Percentiles rank a stretch among this genome's conserved stretches.
Evolutionary conservation across 2,888 invertebrate genomes (phyloP).

Genomic region (Cabera pusaria): DNA sequence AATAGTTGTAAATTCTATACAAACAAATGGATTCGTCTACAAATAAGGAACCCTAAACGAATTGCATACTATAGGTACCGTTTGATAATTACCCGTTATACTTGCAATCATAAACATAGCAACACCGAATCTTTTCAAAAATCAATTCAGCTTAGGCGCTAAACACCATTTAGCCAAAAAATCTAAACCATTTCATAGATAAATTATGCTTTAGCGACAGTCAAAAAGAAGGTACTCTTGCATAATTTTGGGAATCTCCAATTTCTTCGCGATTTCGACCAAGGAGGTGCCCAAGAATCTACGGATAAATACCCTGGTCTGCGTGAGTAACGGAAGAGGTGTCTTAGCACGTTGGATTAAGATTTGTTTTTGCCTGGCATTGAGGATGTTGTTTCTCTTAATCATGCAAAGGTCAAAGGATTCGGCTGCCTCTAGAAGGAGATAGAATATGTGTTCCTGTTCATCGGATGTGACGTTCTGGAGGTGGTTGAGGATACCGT

Average conservation of each 20-base stretch:
- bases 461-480: constrained; percentile 84
- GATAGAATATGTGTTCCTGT: constrained; percentile 83
- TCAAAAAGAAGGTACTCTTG: constrained; percentile 88
- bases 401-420: constrained; percentile 92
- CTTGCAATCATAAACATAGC: constrained; percentile 30
- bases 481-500: constrained; percentile 91
- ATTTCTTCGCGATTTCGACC: constrained; percentile 49
- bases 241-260: constrained; percentile 84
- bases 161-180: constrained; percentile 38
- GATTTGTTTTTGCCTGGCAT: constrained; percentile 85
- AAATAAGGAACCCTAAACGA: constrained; percentile 11
- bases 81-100: constrained; percentile 28
- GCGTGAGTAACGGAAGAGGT: constrained; percentile 87
- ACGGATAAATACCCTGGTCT: constrained; percentile 84
- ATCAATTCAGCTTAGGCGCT: constrained; percentile 12
- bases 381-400: constrained; percentile 86
- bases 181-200: constrained; percentile 27
- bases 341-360: constrained; percentile 86
- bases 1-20: not conserved
- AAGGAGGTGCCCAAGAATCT: constrained; percentile 83
- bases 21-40: not conserved
- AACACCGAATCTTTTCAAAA: constrained; percentile 36
- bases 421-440: constrained; percentile 89
- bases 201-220: constrained; percentile 69
- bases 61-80: too few relatives aligned